These are phyloP conservation scores for Lepus townsendii DNA, from an alignment of 2,797 vertebrate species.

Conservation along the genomic window DNA sequence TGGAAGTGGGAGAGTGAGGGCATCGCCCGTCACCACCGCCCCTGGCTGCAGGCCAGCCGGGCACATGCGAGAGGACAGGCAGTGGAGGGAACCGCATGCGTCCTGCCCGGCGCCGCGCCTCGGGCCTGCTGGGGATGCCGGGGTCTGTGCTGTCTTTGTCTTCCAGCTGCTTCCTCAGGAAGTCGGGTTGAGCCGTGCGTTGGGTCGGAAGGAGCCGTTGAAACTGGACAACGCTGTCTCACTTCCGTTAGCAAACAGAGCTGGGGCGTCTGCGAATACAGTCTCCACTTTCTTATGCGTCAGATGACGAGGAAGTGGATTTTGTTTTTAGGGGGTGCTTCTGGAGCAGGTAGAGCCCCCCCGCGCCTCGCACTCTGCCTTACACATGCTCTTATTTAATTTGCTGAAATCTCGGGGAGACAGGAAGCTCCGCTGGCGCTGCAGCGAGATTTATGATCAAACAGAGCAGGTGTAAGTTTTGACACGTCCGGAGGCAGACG, in stretches of 20 bases:
- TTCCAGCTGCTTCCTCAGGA: neutral
- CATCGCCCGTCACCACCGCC: no score
- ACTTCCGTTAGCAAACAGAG: constrained; percentile 75
- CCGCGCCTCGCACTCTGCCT: constrained; percentile 81
- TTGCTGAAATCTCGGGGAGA: constrained; percentile 82
- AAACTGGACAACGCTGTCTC: constrained; percentile 76
- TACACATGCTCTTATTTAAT: constrained; percentile 86
- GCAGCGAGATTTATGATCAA: constrained; percentile 90
- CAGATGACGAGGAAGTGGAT: constrained; percentile 76
- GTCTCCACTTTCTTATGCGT: constrained; percentile 73
- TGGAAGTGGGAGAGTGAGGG: neutral
- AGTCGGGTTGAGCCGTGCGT: fast-evolving
- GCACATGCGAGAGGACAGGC: no score
- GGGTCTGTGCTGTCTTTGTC: neutral
- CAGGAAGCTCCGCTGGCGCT: constrained; percentile 74
- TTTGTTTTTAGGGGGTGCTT: constrained; percentile 62
- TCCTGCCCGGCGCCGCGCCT: no score
- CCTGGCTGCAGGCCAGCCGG: no score
- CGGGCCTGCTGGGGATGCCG: no score
- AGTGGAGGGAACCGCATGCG: no score
- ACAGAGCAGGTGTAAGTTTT: constrained; percentile 90
- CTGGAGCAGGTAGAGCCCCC: neutral
- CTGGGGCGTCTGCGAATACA: constrained; percentile 72
- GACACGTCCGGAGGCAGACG: constrained; percentile 91
- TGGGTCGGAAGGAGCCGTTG: neutral